Evolutionary conservation across 1,140 invertebrate species (phyloP), one percentile per base, ranked within the genome.

Genomic region (Psix sp.): DNA sequence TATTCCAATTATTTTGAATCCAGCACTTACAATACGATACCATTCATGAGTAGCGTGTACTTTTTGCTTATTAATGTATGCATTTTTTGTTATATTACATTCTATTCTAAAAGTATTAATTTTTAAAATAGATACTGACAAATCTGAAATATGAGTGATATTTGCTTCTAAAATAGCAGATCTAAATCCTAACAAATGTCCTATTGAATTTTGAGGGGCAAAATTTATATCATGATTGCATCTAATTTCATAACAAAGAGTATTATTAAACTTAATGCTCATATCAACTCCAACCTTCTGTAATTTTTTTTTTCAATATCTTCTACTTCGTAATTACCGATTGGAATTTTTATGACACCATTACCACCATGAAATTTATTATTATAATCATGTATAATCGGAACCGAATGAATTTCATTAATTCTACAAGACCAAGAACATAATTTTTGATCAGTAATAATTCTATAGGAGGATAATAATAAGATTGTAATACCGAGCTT

Each of bases 71-170:
- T 77, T 77, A 7, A 66, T 59, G 31, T 56, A 77, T 5, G 74
- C 63, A 29, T 68, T 74, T 1, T 42, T 17, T 6, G 74, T 77
- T 7, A 80, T 76, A 43, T 78, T 79, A 40, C 74, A 80, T 24
- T 76, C 72, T 10, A 82, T 15, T 11, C 70, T 54, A 17, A 77
- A 33, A 17, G 54, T 14, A 21, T 80, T 77, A 3, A 77, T 45
- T 49, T 76, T 74, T 0, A 76, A 36, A 52, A 80, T 81, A 18
- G 20, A 15, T 9, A 78, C 67, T 3, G 67, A 54, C 16, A 52
- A n/a, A 39, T 80, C 70, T 1, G 70, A 79, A 29, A 56, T 15
- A 31, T 79, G 54, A 0, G 1, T 11, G 15, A 24, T 43, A 38
- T 68, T 31, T 0, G 62, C 17, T 49, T 35, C 0, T 10, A 76